Conservation (phyloP, 2,888 invertebrate species). For the Serrognathus titanus region DNA sequence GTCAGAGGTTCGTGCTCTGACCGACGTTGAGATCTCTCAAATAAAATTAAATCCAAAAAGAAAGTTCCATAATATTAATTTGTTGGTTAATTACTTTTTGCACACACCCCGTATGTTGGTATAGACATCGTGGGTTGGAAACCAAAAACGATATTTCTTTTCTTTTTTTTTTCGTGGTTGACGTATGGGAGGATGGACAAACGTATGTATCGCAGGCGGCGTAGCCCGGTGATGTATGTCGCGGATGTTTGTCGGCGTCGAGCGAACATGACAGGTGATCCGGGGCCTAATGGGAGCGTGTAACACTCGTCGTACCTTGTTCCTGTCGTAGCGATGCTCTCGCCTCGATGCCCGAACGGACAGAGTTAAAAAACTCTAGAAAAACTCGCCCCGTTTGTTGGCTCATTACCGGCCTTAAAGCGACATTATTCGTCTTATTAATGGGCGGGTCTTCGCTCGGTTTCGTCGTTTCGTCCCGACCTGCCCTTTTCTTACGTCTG, state of each 20-base stretch:
- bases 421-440: background rate
- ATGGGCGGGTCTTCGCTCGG: background rate
- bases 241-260: constrained; percentile 16
- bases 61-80: too few relatives aligned
- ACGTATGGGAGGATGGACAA: background rate
- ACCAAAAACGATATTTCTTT: background rate
- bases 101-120: background rate
- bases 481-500: background rate
- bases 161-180: background rate
- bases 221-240: constrained; percentile 12
- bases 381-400: background rate
- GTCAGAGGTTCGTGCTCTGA: background rate
- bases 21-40: too few relatives aligned
- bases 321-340: constrained; percentile 14
- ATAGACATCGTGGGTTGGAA: background rate
- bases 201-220: constrained; percentile 8
- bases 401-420: background rate
- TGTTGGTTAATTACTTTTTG: background rate
- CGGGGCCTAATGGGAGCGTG: constrained; percentile 16
- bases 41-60: too few relatives aligned
- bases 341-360: constrained; percentile 6
- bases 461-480: background rate
- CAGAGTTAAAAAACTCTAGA: background rate
- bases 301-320: constrained; percentile 18
- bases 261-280: constrained; percentile 20